Percentiles rank a stretch among this genome's conserved stretches.
Evolutionary conservation across 2,888 invertebrate genomes (phyloP).

Genomic region (Tinea trinotella): DNA sequence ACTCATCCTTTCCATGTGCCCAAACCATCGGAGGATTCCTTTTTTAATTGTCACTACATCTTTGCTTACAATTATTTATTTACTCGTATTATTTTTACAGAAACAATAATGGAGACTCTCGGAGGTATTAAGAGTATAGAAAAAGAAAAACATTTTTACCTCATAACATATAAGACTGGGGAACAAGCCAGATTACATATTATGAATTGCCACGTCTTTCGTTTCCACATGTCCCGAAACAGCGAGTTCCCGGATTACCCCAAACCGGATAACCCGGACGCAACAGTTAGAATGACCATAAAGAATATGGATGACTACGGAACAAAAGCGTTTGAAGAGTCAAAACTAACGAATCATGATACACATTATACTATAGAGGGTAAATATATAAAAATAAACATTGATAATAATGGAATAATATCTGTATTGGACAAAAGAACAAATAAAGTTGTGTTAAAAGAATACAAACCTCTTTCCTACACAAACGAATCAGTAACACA

Average conservation of each 20-base stretch:
- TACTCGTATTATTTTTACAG: background rate
- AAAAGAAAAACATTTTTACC: conserved; percentile 40
- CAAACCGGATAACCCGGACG: conserved; percentile 39
- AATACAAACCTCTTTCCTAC: conserved; percentile 41
- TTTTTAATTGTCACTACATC: no score
- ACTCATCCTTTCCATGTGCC: no score
- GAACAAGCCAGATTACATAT: conserved; percentile 46
- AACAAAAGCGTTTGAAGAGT: conserved; percentile 37
- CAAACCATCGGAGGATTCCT: no score
- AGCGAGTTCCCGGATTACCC: conserved; percentile 50
- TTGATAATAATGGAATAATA: conserved; percentile 47
- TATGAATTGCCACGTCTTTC: conserved; percentile 51
- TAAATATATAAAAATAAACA: conserved; percentile 41
- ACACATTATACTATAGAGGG: conserved; percentile 38
- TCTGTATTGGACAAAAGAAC: conserved; percentile 40
- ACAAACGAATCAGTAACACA: conserved; percentile 35
- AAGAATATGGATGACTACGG: conserved; percentile 45
- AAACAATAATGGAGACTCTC: background rate
- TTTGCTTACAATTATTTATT: no score
- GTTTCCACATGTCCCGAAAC: conserved; percentile 53
- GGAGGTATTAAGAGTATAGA: conserved; percentile 32
- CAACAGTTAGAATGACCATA: conserved; percentile 45
- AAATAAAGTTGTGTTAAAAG: conserved; percentile 44
- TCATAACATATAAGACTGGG: conserved; percentile 40
- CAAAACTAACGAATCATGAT: conserved; percentile 33